Evolutionary conservation across 2,797 vertebrate genomes (phyloP).

Genomic region (Danio albolineatus): DNA sequence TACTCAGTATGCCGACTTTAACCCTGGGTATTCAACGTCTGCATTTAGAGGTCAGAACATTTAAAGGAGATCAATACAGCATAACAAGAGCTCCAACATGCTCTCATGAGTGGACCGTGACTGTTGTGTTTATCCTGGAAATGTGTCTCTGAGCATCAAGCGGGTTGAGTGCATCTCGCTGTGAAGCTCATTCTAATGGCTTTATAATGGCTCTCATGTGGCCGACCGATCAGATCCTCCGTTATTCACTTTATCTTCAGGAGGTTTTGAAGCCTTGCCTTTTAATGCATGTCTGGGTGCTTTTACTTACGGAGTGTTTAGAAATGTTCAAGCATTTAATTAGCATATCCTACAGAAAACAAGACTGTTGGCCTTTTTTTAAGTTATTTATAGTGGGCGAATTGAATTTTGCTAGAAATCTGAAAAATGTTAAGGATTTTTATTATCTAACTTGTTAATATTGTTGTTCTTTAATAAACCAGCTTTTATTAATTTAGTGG

Average conservation of each 20-base stretch:
- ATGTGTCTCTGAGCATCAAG: conserved; percentile 39
- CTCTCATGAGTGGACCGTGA: conserved; percentile 26
- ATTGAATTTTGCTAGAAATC: no score
- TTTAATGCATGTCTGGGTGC: conserved; percentile 31
- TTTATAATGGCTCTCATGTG: conserved; percentile 45
- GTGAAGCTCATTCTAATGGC: conserved; percentile 50
- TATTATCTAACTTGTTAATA: not conserved
- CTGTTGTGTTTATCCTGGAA: conserved; percentile 28
- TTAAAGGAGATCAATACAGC: not conserved
- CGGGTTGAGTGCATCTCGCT: conserved; percentile 33
- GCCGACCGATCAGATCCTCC: conserved; percentile 26
- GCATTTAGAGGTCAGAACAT: not conserved
- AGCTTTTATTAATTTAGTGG: no score
- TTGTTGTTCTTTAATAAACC: no score
- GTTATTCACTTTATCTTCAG: conserved; percentile 34
- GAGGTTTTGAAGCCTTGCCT: conserved; percentile 33
- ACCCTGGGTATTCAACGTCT: no score
- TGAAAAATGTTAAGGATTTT: no score
- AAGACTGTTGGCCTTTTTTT: not conserved
- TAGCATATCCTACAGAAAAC: not conserved
- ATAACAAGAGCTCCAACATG: not conserved
- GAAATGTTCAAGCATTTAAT: conserved; percentile 16
- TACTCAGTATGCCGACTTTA: no score
- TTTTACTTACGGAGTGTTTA: conserved; percentile 38
- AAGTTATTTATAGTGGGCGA: not conserved